These are phyloP conservation scores for Myotis myotis DNA, from an alignment of 2,797 vertebrate species.

Conservation along the genomic window DNA sequence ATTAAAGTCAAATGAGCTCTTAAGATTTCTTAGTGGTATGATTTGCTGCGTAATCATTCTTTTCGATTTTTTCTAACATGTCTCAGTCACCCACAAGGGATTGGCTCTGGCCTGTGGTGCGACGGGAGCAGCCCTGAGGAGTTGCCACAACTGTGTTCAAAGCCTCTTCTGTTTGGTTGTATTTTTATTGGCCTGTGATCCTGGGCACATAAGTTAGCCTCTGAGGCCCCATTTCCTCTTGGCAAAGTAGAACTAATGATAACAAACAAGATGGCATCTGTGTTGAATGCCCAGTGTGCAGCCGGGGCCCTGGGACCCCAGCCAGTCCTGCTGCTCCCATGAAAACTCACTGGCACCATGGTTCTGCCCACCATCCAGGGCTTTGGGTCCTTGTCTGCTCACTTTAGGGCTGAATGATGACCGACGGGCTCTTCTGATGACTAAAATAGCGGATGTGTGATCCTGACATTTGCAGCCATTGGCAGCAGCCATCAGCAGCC, in stretches of 20 bases:
- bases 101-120: neutral
- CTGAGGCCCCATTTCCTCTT: neutral
- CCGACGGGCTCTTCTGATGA: too few species aligned
- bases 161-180: neutral
- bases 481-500: neutral
- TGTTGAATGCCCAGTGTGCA: neutral
- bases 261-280: neutral
- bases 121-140: neutral
- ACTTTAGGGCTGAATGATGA: neutral
- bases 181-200: neutral
- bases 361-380: neutral
- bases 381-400: neutral
- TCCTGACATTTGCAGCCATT: neutral
- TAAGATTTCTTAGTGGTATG: neutral
- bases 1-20: neutral
- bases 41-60: neutral
- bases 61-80: neutral
- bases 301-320: neutral
- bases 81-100: neutral
- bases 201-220: neutral
- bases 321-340: neutral
- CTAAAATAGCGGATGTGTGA: too few species aligned
- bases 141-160: neutral
- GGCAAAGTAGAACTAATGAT: neutral
- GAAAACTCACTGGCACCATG: neutral